Evolutionary conservation across 2,113 vertebrate species (phyloP), one percentile per base, ranked within the genome.

Genomic region (Ellobius talpinus): DNA sequence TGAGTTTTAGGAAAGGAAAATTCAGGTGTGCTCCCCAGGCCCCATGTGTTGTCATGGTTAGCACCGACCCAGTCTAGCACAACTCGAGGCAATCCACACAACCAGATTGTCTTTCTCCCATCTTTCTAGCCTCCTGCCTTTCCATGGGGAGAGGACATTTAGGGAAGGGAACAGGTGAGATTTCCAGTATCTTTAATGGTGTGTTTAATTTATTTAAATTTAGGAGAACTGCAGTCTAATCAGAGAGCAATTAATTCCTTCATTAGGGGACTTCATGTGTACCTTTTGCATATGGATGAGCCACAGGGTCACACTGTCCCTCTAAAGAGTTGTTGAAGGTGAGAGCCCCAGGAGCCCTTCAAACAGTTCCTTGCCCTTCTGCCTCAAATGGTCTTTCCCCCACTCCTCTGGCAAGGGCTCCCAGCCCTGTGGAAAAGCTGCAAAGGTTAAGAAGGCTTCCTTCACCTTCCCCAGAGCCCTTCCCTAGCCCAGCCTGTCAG

Each of bases 161-260:
- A 74, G 94, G 86, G 55, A 94, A 87, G 55, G 78, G 63, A 87
- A 70, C 77, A 86, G 86, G 92, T 92, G 42, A 97, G n/a, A 79
- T 94, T 94, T 88, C 94, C 74, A 95, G 86, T 79, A 21, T 96
- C 93, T 95, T 79, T 79, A 78, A 63, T 94, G 89, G 82, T 94
- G 11, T 95, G 92, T 97, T 96, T 94, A 97, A 97, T 97, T 89
- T 97, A 97, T 97, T 98, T 97, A 97, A 98, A 97, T 97, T 84
- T 93, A 93, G 94, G 87, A 74, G 87, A 86, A 85, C 74, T 82
- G 95, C 52, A 36, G 87, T 89, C 96, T 93, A 97, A 97, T 97
- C 96, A 97, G 91, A 90, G 3, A 7, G 93, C 94, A 96, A 98
- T 97, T 97, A 96, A 97, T 97, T 97, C 91, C 89, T 31, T 96